A percentile compares a stretch with the other conserved stretches of the same genome.
These are phyloP conservation scores for Syndactyla subalaris DNA, from an alignment of 2,797 vertebrate species.

Conservation along the genomic window DNA sequence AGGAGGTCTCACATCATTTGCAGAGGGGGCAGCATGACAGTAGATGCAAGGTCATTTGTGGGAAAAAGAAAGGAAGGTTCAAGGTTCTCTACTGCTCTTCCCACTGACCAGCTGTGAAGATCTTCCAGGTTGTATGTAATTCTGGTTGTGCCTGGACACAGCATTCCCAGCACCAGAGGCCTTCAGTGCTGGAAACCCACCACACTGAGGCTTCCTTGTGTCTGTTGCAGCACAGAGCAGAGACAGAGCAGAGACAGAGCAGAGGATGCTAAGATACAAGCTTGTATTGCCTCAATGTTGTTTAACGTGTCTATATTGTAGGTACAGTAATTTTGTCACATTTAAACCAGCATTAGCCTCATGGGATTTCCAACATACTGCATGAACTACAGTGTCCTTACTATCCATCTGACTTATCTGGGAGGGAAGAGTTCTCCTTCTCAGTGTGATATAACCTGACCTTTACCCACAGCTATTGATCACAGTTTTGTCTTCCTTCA, in stretches of 20 bases:
- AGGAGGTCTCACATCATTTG: neutral
- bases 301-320: neutral
- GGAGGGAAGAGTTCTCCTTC: neutral
- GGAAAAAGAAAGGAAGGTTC: neutral
- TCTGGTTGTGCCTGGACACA: neutral
- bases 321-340: neutral
- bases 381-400: neutral
- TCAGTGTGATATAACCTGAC: neutral
- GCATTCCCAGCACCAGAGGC: neutral
- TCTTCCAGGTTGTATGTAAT: neutral
- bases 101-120: neutral
- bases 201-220: rapidly evolving
- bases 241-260: neutral
- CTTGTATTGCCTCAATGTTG: neutral
- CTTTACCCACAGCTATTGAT: neutral
- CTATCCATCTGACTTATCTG: neutral
- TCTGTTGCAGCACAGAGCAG: neutral
- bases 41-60: neutral
- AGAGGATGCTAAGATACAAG: neutral
- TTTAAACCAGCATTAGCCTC: neutral
- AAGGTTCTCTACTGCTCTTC: neutral
- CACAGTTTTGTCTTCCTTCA: neutral
- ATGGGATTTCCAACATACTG: neutral
- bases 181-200: neutral
- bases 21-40: neutral